Percentiles rank a stretch among this genome's conserved stretches.
phyloP scores from a whole-genome alignment of 2,888 invertebrate genomes.

The Yponomeuta cagnagella region DNA sequence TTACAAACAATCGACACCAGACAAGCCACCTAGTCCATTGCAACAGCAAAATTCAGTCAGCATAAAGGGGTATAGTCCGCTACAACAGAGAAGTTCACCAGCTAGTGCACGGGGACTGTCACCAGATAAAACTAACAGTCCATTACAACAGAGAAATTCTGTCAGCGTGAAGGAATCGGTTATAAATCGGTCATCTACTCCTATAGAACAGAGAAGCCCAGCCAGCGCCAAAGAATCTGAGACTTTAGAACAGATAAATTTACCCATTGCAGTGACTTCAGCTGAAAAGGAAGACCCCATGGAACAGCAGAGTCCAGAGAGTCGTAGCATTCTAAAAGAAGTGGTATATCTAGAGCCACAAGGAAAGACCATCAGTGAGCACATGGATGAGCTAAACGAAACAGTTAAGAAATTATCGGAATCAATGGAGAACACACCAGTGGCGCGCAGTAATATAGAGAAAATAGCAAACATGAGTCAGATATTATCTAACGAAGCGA shows the following conservation, averaged over 20 bases:
- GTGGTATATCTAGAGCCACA: constrained; percentile 34
- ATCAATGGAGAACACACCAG: constrained; percentile 30
- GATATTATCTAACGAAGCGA: constrained; percentile 58
- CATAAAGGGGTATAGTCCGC: not conserved
- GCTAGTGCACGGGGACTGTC: not conserved
- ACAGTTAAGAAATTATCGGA: constrained; percentile 38
- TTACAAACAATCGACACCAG: not conserved
- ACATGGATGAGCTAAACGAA: constrained; percentile 40
- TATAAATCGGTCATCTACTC: not conserved
- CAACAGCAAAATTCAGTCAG: not conserved
- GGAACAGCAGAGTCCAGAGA: not conserved
- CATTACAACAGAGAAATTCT: not conserved
- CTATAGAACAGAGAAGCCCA: not conserved
- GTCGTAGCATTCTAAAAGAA: not conserved
- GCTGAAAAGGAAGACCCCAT: no score
- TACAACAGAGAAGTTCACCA: no score
- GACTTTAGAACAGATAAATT: no score
- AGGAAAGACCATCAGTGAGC: constrained; percentile 36
- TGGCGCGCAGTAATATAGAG: constrained; percentile 45
- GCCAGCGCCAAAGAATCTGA: no score
- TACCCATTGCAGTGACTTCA: no score
- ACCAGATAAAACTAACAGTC: not conserved
- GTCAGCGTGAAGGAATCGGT: not conserved
- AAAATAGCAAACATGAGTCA: constrained; percentile 61
- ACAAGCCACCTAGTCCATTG: not conserved